These are phyloP conservation scores for Chrysotoxum bicinctum DNA, from an alignment of 2,888 invertebrate species.

Conservation along the genomic window DNA sequence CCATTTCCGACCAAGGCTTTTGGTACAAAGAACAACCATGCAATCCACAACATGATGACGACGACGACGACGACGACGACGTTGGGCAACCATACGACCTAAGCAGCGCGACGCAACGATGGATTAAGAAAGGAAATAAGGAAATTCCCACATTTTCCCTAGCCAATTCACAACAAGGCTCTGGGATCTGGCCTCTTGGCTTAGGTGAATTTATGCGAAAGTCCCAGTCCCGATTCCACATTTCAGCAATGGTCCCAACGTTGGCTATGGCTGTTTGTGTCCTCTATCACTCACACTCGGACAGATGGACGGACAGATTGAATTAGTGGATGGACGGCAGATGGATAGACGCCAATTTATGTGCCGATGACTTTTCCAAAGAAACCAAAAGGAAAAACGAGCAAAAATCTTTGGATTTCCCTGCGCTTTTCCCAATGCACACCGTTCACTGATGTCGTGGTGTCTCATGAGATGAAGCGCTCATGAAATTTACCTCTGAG, in stretches of 20 bases:
- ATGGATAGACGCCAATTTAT: constrained; percentile 71
- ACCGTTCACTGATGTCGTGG: not conserved
- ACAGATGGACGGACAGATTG: constrained; percentile 42
- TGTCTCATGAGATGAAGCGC: not conserved
- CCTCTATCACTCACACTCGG: constrained; percentile 46
- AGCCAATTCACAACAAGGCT: constrained; percentile 40
- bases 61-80: not conserved
- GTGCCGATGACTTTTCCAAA: constrained; percentile 47
- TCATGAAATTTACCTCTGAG: constrained; percentile 28
- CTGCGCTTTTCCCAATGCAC: constrained; percentile 41
- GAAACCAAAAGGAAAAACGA: constrained; percentile 35
- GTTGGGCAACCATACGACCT: not conserved
- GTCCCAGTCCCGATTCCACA: constrained; percentile 54
- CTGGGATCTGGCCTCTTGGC: not conserved
- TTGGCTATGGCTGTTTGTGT: not conserved
- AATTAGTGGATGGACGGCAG: constrained; percentile 61
- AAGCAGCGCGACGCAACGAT: not conserved
- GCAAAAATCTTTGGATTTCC: constrained; percentile 48
- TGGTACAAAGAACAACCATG: constrained; percentile 41
- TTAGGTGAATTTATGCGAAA: constrained; percentile 62
- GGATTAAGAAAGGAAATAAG: constrained; percentile 50
- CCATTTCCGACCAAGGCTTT: constrained; percentile 64
- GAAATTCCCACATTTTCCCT: constrained; percentile 71
- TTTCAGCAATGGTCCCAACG: too few species aligned
- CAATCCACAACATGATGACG: constrained; percentile 24